Percentiles rank a stretch among this genome's conserved stretches.
Conservation (phyloP, 92 coral and sea anemone genomes). For the Heliopora coerulea region DNA sequence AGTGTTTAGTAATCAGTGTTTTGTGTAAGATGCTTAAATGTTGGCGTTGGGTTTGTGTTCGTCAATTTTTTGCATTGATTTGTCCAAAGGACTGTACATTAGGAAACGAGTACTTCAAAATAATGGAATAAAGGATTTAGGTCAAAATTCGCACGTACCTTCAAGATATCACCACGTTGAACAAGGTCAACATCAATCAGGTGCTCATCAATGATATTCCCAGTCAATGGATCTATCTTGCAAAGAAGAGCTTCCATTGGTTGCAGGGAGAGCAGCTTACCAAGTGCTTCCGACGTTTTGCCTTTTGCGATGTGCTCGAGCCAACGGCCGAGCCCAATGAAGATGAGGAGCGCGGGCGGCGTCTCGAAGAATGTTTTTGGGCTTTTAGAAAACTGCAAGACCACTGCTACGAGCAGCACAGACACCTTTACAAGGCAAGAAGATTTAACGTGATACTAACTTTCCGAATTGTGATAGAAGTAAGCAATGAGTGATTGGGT, state of each 20-base stretch:
- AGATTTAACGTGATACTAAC: neutral
- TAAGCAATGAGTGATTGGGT: no score
- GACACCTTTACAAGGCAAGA: constrained; percentile 58
- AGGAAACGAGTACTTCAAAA: no score
- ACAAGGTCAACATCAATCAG: constrained; percentile 86
- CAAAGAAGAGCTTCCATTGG: constrained; percentile 92
- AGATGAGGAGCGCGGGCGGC: constrained; percentile 90
- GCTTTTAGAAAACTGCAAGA: constrained; percentile 68
- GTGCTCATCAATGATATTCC: constrained; percentile 60
- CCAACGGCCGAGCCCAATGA: constrained; percentile 98
- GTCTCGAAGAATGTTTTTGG: constrained; percentile 99
- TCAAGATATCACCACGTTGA: constrained; percentile 91
- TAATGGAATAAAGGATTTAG: neutral
- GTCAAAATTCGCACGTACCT: constrained; percentile 53
- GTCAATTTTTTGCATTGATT: no score
- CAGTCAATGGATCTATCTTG: constrained; percentile 60
- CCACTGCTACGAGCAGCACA: constrained; percentile 84
- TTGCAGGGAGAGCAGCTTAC: constrained; percentile 88
- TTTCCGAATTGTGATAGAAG: no score
- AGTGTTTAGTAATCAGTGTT: no score
- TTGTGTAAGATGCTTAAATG: no score
- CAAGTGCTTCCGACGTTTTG: constrained; percentile 94
- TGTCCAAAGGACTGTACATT: neutral
- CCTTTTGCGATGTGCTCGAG: constrained; percentile 99
- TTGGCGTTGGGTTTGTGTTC: no score